phyloP scores from a whole-genome alignment of 2,113 vertebrate genomes.

The Taxidea taxus region DNA sequence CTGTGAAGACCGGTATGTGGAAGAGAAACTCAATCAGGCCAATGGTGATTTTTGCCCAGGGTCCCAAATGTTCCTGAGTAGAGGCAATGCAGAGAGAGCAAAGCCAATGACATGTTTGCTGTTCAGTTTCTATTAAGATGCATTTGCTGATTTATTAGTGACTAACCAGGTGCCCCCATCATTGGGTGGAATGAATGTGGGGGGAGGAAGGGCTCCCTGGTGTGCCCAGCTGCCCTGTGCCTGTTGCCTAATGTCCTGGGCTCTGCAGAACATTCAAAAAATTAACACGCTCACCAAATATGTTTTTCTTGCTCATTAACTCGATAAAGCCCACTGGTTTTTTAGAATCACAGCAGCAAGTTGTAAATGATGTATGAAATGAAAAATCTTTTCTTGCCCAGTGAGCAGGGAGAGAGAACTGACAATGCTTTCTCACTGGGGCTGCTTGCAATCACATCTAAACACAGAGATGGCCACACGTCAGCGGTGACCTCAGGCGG shows the following conservation, averaged over 20 bases:
- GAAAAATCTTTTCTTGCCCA: conserved; percentile 82
- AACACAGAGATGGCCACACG: background rate
- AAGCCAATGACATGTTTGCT: background rate
- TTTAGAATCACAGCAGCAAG: conserved; percentile 81
- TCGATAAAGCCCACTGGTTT: conserved; percentile 82
- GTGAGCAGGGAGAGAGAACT: conserved; percentile 74
- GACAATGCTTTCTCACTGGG: conserved; percentile 66
- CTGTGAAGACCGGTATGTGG: background rate
- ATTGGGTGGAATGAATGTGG: conserved; percentile 39
- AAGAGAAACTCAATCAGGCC: background rate
- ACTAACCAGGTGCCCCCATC: conserved; percentile 66
- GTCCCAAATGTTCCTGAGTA: background rate
- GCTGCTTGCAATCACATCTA: conserved; percentile 38
- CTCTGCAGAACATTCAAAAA: conserved; percentile 80
- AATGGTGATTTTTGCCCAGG: background rate
- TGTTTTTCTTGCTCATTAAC: conserved; percentile 86
- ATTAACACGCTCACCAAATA: conserved; percentile 81
- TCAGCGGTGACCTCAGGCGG: background rate
- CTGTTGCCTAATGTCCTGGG: conserved; percentile 74
- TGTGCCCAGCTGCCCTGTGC: conserved; percentile 63
- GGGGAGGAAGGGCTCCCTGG: background rate
- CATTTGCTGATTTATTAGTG: conserved; percentile 70
- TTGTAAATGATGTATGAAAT: conserved; percentile 88
- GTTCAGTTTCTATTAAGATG: background rate
- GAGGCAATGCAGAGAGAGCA: background rate